Evolutionary conservation across 1,140 invertebrate species (phyloP).

Genomic region (Helicorthomorpha holstii): DNA sequence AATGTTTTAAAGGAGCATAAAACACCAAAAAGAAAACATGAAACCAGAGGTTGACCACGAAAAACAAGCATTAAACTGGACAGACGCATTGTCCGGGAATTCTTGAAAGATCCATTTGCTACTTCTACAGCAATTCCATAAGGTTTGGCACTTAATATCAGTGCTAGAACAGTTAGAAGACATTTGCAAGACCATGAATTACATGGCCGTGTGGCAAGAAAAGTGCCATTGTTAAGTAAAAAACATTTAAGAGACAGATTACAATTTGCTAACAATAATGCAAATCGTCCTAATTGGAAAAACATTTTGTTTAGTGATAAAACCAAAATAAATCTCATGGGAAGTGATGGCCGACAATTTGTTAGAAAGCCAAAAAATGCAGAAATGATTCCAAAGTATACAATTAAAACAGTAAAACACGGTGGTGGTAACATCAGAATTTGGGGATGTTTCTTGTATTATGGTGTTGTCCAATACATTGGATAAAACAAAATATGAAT

Average conservation of each 20-base stretch:
- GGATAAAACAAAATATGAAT: no score
- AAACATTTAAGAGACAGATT: background rate
- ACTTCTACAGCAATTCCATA: background rate
- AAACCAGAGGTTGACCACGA: background rate
- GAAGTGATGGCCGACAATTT: background rate
- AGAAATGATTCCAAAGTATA: background rate
- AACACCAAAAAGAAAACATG: background rate
- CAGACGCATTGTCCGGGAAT: background rate
- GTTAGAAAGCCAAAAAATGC: background rate
- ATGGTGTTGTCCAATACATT: no score
- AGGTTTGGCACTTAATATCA: background rate
- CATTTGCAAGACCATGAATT: background rate
- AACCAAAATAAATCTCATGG: background rate
- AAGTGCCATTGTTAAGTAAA: constrained; percentile 3
- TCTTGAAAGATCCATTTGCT: background rate
- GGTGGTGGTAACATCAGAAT: background rate
- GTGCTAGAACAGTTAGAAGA: constrained; percentile 2
- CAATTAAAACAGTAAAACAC: background rate
- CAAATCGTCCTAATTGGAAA: background rate
- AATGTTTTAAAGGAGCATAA: background rate
- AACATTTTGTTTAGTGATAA: constrained; percentile 1
- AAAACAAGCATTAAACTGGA: background rate
- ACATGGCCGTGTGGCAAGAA: background rate
- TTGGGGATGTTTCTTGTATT: no score
- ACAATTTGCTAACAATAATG: background rate